Evolutionary conservation across 2,797 vertebrate genomes (phyloP), one percentile per base, ranked within the genome.

Genomic region (Falco columbarius): DNA sequence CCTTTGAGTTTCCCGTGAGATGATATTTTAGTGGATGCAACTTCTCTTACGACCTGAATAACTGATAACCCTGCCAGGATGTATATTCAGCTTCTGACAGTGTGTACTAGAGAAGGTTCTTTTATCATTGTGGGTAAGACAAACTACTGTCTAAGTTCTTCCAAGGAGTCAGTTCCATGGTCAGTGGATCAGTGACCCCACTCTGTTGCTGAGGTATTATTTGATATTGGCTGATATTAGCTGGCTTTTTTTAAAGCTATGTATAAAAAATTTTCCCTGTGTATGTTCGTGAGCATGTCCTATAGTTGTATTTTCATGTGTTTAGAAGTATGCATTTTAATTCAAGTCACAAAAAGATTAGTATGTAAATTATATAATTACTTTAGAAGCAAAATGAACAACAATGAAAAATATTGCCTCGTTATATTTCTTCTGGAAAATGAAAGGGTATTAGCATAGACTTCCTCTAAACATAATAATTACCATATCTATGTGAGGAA

Each of bases 341-440:
- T 94, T 94, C 92, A 63, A 93, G 61, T 95, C 79, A 77, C 72
- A 95, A 55, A 72, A 92, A 96, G 21, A 89, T 95, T 90, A 81
- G 16, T 83, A 94, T 89, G 84, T 76, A 91, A 90, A 91, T 94
- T 40, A 32, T 32, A 51, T 86, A 82, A 95, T 92, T 92, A 61
- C 75, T 93, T 90, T 62, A 17, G 54, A 84, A 77, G 17, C 23
- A 91, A 93, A 96, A 88, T 75, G 30, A 90, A 61, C 58, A 94
- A 84, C 72, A 95, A 90, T 61, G 46, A 91, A 91, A 93, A 92
- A 75, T 71, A 82, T 56, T 91, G 67, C n/a, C 51, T 65, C 54
- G 62, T 59, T 95, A 21, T 38, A 91, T 80, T 90, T 94, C 36
- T 67, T 88, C 46, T 52, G 55, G 30, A 93, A 91, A 94, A 82